Percentiles rank a stretch among this genome's conserved stretches.
phyloP scores from a whole-genome alignment of 2,113 vertebrate genomes.

The Crotalus helleri region DNA sequence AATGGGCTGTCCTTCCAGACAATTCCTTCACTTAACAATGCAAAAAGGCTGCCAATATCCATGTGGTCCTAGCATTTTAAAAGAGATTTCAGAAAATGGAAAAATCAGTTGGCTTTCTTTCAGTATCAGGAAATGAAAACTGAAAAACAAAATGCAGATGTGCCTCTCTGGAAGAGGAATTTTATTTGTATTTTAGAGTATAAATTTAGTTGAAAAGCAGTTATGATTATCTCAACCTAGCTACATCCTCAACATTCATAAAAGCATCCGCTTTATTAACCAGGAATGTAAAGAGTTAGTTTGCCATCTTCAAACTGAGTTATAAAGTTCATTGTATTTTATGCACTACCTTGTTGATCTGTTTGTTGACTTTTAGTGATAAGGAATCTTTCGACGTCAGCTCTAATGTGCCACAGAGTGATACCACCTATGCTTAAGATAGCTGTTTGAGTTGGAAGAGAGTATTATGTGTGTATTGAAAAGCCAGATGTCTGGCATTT shows the following conservation, averaged over 20 bases:
- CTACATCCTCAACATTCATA: constrained; percentile 48
- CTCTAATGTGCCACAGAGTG: background rate
- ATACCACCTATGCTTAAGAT: background rate
- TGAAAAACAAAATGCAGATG: constrained; percentile 7
- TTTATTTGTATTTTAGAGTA: constrained; percentile 41
- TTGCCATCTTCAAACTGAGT: background rate
- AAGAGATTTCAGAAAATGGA: background rate
- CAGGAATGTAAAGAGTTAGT: constrained; percentile 18
- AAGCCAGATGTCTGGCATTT: background rate
- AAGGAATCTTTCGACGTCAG: background rate
- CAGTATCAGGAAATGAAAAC: background rate
- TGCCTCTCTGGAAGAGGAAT: background rate
- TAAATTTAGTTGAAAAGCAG: constrained; percentile 35
- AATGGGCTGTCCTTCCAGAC: constrained; percentile 46
- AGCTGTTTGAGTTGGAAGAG: background rate
- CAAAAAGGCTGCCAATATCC: constrained; percentile 36
- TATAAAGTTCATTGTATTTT: background rate
- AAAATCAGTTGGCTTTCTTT: background rate
- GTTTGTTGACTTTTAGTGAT: background rate
- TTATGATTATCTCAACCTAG: constrained; percentile 52
- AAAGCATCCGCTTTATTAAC: constrained; percentile 41
- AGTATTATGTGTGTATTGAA: constrained; percentile 7
- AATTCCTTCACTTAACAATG: constrained; percentile 41
- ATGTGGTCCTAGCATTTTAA: background rate
- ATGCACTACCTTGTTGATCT: constrained; percentile 3